A percentile compares a stretch with the other conserved stretches of the same genome.
phyloP scores from a whole-genome alignment of 2,797 vertebrate genomes.

The Eulemur rubriventer region DNA sequence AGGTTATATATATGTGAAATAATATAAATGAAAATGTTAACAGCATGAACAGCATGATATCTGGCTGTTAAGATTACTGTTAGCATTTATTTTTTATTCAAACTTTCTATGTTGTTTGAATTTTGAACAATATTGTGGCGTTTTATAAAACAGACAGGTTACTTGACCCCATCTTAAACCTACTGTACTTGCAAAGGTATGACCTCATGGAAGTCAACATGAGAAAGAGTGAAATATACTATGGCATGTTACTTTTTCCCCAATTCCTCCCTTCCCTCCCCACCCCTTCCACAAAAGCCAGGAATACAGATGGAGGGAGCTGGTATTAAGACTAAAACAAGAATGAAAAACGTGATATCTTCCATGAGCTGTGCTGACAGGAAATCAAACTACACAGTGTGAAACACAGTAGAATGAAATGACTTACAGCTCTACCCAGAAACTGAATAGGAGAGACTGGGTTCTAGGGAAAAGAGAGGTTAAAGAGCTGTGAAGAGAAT shows the following conservation, averaged over 20 bases:
- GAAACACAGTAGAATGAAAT: neutral
- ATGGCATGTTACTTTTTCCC: neutral
- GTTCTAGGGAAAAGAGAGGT: neutral
- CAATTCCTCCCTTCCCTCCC: neutral
- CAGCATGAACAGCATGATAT: neutral
- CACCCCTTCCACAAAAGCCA: neutral
- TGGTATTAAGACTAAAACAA: neutral
- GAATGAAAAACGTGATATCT: neutral
- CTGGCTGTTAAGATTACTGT: neutral
- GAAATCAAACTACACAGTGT: neutral
- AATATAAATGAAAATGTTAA: neutral
- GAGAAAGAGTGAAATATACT: neutral
- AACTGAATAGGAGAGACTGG: neutral
- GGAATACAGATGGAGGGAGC: neutral
- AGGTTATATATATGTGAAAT: neutral
- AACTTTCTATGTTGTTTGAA: neutral
- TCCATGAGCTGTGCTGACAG: neutral
- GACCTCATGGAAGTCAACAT: neutral
- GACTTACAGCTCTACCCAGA: neutral
- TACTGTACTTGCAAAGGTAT: neutral
- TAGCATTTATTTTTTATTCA: slow-evolving; percentile 10
- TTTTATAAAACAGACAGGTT: neutral
- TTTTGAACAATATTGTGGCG: neutral
- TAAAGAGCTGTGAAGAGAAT: neutral
- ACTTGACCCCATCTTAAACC: neutral